Conservation (phyloP, 2,888 invertebrate species). For the Hydriomena furcata region DNA sequence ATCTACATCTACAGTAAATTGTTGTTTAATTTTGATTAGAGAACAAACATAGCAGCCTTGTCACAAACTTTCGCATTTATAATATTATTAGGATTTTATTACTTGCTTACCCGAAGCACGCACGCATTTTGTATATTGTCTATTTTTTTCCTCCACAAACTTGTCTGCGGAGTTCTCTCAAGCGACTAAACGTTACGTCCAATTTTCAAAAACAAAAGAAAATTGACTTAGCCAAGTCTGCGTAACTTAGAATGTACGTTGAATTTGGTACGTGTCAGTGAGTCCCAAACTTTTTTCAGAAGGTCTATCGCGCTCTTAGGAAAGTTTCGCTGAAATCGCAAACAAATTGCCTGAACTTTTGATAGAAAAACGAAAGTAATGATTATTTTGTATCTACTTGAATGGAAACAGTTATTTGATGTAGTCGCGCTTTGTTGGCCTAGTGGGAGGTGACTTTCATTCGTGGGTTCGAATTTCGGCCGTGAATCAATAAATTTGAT, state of each 20-base stretch:
- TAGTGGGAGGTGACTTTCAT: too few species aligned
- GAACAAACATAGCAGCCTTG: too few species aligned
- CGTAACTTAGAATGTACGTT: slow-evolving; percentile 17
- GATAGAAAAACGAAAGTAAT: slow-evolving; percentile 27
- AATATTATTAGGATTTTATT: too few species aligned
- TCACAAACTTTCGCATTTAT: too few species aligned
- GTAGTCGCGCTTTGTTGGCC: too few species aligned
- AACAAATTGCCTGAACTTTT: slow-evolving; percentile 22
- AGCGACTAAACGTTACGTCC: slow-evolving; percentile 8
- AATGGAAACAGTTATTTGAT: slow-evolving; percentile 3
- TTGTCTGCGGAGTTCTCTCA: background rate
- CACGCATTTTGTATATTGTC: too few species aligned
- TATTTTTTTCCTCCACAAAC: too few species aligned
- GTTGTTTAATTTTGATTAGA: too few species aligned
- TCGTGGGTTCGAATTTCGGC: too few species aligned
- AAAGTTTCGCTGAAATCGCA: slow-evolving; percentile 18
- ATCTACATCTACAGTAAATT: too few species aligned
- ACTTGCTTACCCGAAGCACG: too few species aligned
- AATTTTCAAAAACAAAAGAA: slow-evolving; percentile 21
- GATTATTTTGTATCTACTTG: slow-evolving; percentile 8
- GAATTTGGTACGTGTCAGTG: slow-evolving; percentile 25
- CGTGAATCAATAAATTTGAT: too few species aligned
- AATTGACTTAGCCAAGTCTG: slow-evolving; percentile 16
- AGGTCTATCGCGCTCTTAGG: slow-evolving; percentile 19
- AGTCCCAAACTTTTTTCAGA: slow-evolving; percentile 20